phyloP scores from a whole-genome alignment of 2,888 invertebrate species.

The Lithophane semibrunnea region DNA sequence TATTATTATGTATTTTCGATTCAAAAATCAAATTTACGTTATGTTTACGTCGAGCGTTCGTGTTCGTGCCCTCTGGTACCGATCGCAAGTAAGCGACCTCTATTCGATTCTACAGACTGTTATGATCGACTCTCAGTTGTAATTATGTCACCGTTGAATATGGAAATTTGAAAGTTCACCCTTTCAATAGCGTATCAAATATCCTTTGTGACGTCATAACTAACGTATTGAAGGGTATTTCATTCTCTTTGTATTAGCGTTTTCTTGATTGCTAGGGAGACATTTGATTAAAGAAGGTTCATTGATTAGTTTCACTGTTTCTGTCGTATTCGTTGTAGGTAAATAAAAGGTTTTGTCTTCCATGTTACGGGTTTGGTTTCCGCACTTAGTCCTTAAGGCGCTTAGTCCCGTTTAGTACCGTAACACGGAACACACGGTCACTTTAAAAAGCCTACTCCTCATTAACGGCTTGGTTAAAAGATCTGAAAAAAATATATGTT shows the following conservation, averaged over 20 bases:
- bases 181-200: conserved; percentile 38
- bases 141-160: conserved; percentile 42
- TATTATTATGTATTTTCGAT: no score
- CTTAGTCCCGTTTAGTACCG: no score
- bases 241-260: background rate
- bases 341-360: no score
- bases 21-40: no score
- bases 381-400: no score
- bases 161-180: conserved; percentile 38
- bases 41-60: no score
- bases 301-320: conserved; percentile 10
- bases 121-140: conserved; percentile 18
- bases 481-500: no score
- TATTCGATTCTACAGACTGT: background rate
- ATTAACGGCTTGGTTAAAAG: no score
- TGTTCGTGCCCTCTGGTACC: no score
- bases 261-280: background rate
- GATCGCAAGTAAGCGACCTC: background rate
- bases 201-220: conserved; percentile 15
- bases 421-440: no score
- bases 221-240: conserved; percentile 8
- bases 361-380: no score
- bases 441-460: no score
- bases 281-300: conserved; percentile 14
- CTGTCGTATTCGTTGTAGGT: background rate